A percentile compares a stretch with the other conserved stretches of the same genome.
Conservation (phyloP, 2,113 vertebrate genomes). For the Phocoena phocoena region DNA sequence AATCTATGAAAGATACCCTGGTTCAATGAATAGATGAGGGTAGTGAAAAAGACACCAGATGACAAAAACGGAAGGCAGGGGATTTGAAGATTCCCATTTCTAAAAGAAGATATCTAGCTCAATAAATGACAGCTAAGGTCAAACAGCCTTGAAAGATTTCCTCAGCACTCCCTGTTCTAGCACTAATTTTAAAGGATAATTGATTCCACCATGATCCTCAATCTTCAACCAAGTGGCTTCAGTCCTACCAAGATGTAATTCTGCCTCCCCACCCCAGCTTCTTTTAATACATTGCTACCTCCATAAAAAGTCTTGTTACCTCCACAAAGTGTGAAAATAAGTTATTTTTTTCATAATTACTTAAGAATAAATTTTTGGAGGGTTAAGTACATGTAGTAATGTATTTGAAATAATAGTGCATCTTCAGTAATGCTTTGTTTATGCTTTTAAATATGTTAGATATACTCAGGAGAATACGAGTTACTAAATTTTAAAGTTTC, state of each 20-base stretch:
- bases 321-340: not conserved
- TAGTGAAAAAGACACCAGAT: not conserved
- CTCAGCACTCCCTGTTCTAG: fast-evolving
- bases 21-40: not conserved
- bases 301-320: not conserved
- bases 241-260: not conserved
- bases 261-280: not conserved
- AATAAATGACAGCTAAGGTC: not conserved
- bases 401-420: not conserved
- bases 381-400: not conserved
- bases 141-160: not conserved
- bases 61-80: not conserved
- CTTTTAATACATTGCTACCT: not conserved
- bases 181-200: not conserved
- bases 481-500: not conserved
- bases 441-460: not conserved
- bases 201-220: not conserved
- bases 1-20: not conserved
- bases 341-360: too few species aligned
- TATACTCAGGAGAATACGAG: not conserved
- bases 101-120: not conserved
- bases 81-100: not conserved
- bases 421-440: not conserved
- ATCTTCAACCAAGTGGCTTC: not conserved
- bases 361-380: not conserved